phyloP scores from a whole-genome alignment of 1,140 invertebrate species.

The Prorops nasuta region DNA sequence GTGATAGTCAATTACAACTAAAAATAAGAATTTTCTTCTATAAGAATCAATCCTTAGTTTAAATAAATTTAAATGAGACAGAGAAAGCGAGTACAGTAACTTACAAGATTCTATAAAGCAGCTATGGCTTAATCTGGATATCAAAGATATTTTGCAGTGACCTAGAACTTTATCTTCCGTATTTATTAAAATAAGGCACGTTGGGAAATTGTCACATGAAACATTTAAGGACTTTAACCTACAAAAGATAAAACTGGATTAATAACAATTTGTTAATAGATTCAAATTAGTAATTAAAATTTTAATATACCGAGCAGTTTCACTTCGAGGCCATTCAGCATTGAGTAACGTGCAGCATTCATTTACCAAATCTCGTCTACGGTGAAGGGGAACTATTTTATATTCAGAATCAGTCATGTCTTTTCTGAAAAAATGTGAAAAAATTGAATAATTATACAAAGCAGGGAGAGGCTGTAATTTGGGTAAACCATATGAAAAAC shows the following conservation, averaged over 20 bases:
- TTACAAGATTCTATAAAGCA: constrained; percentile 72
- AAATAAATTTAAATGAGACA: not conserved
- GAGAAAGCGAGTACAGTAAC: constrained; percentile 3
- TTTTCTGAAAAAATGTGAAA: constrained; percentile 19
- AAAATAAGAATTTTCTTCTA: constrained; percentile 23
- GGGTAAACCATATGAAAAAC: too few species aligned
- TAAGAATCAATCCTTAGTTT: too few species aligned
- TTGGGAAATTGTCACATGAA: constrained; percentile 71
- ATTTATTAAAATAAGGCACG: constrained; percentile 67
- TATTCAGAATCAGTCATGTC: constrained; percentile 41
- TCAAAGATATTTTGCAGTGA: constrained; percentile 71
- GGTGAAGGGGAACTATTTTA: constrained; percentile 66
- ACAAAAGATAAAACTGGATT: constrained; percentile 11
- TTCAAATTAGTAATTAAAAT: constrained; percentile 1
- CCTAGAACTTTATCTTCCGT: constrained; percentile 63
- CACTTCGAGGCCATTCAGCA: constrained; percentile 76
- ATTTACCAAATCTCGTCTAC: constrained; percentile 65
- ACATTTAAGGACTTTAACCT: constrained; percentile 66
- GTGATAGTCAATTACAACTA: constrained; percentile 69
- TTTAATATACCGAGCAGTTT: constrained; percentile 62
- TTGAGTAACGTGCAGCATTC: constrained; percentile 74
- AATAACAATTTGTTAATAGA: not conserved
- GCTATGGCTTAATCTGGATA: constrained; percentile 64
- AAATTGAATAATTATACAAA: too few species aligned
- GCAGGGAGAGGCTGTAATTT: too few species aligned